phyloP scores from a whole-genome alignment of 2,888 invertebrate genomes.

The Trissolcus brochymenae region DNA sequence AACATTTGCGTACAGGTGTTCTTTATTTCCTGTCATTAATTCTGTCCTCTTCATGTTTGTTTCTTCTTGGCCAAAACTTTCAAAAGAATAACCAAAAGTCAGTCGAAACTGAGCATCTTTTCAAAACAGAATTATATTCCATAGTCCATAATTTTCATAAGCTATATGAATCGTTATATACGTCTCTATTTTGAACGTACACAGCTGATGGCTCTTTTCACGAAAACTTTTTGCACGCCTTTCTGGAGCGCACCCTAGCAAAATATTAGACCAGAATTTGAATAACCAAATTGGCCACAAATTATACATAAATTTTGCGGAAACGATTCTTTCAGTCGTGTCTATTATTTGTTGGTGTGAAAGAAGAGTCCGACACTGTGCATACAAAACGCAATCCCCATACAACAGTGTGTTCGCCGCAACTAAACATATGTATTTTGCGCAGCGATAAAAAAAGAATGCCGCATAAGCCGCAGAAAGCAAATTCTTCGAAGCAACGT shows the following conservation, averaged over 20 bases:
- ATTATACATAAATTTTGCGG: constrained; percentile 5
- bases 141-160: too few relatives aligned
- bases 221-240: neutral
- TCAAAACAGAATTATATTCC: neutral
- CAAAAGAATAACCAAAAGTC: neutral
- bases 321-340: neutral
- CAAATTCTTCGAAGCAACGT: constrained; percentile 62
- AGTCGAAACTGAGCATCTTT: neutral
- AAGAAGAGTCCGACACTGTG: neutral
- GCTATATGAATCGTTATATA: neutral
- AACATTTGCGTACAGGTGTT: constrained; percentile 23
- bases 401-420: constrained; percentile 20
- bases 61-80: neutral
- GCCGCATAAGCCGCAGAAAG: constrained; percentile 7
- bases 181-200: neutral
- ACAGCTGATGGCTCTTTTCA: neutral
- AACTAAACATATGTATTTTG: constrained; percentile 37
- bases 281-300: constrained; percentile 4
- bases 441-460: constrained; percentile 22
- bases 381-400: constrained; percentile 7
- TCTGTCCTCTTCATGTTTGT: constrained; percentile 3
- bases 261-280: neutral
- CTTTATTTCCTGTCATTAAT: constrained; percentile 24
- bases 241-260: neutral
- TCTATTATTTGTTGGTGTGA: constrained; percentile 1